phyloP scores from a whole-genome alignment of 1,140 invertebrate species.

The Kradibia gibbosae region DNA sequence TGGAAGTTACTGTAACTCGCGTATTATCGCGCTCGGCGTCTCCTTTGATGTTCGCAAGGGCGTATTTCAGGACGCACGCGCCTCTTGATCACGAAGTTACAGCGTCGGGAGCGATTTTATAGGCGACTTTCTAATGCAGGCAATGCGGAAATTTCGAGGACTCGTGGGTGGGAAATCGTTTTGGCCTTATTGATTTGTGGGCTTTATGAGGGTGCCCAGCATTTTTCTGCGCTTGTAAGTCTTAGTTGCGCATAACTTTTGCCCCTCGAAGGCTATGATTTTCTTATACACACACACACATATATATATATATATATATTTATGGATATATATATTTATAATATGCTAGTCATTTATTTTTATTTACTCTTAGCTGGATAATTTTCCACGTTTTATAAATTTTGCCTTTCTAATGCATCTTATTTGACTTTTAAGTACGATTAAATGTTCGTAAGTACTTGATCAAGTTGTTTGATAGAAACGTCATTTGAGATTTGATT shows the following conservation, averaged over 20 bases:
- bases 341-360: not conserved
- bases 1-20: not conserved
- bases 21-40: constrained; percentile 24
- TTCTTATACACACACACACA: too few species aligned
- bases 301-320: too few species aligned
- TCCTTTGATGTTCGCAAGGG: constrained; percentile 40
- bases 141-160: constrained; percentile 11
- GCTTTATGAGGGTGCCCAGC: constrained; percentile 4
- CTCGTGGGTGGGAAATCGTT: not conserved
- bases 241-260: not conserved
- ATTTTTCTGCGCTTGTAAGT: constrained; percentile 4
- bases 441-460: not conserved
- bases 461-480: not conserved
- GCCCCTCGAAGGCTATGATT: not conserved
- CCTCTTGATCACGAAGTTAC: constrained; percentile 49
- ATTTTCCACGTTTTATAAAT: not conserved
- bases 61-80: constrained; percentile 39
- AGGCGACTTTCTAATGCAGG: constrained; percentile 14
- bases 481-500: not conserved
- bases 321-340: too few species aligned
- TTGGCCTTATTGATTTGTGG: constrained; percentile 8
- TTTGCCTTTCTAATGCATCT: not conserved
- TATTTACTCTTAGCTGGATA: not conserved
- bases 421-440: not conserved
- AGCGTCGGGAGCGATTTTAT: constrained; percentile 30